Conservation (phyloP, 1,140 invertebrate genomes). For the Littorina saxatilis region DNA sequence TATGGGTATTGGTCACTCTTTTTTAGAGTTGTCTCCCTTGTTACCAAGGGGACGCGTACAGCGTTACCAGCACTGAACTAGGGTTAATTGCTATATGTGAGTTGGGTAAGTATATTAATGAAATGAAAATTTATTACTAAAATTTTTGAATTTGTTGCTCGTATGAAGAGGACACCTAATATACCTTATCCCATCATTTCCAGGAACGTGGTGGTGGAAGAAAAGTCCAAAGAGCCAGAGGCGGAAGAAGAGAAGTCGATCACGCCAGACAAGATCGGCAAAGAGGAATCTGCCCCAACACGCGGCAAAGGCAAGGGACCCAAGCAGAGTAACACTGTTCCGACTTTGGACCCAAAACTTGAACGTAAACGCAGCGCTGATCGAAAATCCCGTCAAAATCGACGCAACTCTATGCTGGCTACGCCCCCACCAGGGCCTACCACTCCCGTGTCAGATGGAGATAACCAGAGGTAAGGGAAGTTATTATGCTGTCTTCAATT, state of each 20-base stretch:
- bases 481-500: too few species aligned
- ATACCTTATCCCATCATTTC: too few species aligned
- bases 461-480: constrained; percentile 66
- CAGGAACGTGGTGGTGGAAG: constrained; percentile 70
- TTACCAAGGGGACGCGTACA: too few species aligned
- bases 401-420: constrained; percentile 59
- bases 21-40: too few species aligned
- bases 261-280: constrained; percentile 69
- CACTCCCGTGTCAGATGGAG: constrained; percentile 71
- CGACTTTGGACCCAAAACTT: constrained; percentile 53
- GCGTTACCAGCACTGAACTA: too few species aligned
- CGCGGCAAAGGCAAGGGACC: constrained; percentile 55
- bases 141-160: too few species aligned
- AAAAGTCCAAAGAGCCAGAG: constrained; percentile 69
- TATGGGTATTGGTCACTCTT: too few species aligned
- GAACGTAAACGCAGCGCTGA: constrained; percentile 67
- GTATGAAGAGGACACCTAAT: too few species aligned
- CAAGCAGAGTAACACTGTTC: constrained; percentile 41
- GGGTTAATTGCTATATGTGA: too few species aligned
- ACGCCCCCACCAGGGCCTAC: constrained; percentile 68
- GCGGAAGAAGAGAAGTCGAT: constrained; percentile 70
- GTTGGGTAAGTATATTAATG: too few species aligned
- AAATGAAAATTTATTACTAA: too few species aligned
- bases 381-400: constrained; percentile 48
- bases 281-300: constrained; percentile 62